These are phyloP conservation scores for Tachystola acroxantha DNA, from an alignment of 2,888 invertebrate genomes.

Conservation along the genomic window DNA sequence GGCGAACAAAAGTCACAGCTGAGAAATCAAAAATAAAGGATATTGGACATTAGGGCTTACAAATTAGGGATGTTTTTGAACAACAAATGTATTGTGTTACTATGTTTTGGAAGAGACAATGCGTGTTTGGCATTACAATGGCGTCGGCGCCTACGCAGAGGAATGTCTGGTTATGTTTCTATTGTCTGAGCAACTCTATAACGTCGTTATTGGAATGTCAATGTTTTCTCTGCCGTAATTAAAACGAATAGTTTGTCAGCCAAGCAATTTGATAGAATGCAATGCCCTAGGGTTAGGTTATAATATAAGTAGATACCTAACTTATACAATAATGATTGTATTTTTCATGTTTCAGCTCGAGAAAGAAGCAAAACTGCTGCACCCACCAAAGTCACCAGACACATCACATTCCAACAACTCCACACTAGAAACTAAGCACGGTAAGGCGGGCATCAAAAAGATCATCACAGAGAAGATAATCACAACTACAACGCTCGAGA, in stretches of 20 bases:
- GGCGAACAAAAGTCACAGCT: conserved; percentile 7
- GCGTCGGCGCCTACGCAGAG: conserved; percentile 33
- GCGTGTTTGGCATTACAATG: conserved; percentile 54
- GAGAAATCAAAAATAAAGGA: conserved; percentile 14
- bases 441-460: conserved; percentile 67
- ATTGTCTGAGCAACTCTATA: conserved; percentile 42
- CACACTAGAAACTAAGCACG: conserved; percentile 67
- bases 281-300: no score
- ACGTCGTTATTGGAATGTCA: conserved; percentile 19
- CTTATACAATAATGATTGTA: no score
- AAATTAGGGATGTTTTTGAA: conserved; percentile 36
- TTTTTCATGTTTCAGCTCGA: conserved; percentile 60
- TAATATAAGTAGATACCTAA: no score
- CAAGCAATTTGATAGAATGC: no score
- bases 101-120: conserved; percentile 31
- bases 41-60: conserved; percentile 22
- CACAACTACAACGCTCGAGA: conserved; percentile 62
- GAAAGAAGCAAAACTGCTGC: conserved; percentile 64
- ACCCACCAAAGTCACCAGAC: conserved; percentile 66
- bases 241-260: background rate
- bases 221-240: conserved; percentile 13
- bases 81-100: conserved; percentile 27
- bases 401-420: conserved; percentile 69
- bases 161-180: conserved; percentile 49
- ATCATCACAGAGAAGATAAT: conserved; percentile 70